Conservation (phyloP, 2,888 invertebrate species). For the Trachelus troglodyta region DNA sequence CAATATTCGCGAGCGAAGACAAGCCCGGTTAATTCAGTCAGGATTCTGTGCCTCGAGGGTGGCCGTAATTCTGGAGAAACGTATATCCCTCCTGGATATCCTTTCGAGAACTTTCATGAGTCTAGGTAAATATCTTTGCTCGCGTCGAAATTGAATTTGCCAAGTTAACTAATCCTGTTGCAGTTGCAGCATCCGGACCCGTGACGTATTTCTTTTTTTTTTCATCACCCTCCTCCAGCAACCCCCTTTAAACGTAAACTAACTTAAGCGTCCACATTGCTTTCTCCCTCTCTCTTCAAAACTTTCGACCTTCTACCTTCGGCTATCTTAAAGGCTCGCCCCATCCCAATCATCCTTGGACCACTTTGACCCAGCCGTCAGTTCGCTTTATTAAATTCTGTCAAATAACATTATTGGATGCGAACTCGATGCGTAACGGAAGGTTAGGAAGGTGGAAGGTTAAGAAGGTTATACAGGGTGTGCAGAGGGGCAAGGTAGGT, state of each 20-base stretch:
- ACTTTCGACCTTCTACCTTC: background rate
- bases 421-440: background rate
- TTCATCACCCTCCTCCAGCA: background rate
- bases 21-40: background rate
- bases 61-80: background rate
- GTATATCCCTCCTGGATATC: background rate
- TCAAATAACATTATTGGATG: constrained; percentile 20
- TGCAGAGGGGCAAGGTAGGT: too few relatives aligned
- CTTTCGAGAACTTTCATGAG: background rate
- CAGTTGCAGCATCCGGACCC: background rate
- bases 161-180: background rate
- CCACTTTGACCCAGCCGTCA: background rate
- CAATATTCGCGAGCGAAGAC: background rate
- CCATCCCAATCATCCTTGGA: constrained; percentile 5
- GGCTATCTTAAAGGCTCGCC: background rate
- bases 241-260: background rate
- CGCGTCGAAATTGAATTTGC: background rate
- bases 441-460: background rate
- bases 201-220: background rate
- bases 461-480: background rate
- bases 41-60: background rate
- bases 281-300: background rate
- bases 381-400: constrained; percentile 28
- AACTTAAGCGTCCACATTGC: background rate
- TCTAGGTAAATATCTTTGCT: background rate